phyloP scores from a whole-genome alignment of 2,113 vertebrate species.

The Catagonus wagneri region DNA sequence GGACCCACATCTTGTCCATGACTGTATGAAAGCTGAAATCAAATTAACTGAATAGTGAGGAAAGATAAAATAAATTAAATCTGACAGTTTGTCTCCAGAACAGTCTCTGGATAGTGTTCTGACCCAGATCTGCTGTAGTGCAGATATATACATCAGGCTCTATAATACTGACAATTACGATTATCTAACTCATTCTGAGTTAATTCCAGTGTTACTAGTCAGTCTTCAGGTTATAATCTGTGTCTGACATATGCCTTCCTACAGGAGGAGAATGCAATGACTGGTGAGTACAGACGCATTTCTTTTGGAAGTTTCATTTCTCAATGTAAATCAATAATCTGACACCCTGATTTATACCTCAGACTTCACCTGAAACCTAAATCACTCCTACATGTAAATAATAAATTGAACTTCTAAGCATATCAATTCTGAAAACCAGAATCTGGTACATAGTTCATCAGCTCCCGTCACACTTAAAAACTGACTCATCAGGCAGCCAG shows the following conservation, averaged over 20 bases:
- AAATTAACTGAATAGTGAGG: slow-evolving; percentile 44
- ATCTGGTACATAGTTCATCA: slow-evolving; percentile 4
- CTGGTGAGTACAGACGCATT: background rate
- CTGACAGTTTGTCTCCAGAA: slow-evolving; percentile 41
- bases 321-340: background rate
- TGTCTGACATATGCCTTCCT: background rate
- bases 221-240: slow-evolving; percentile 61
- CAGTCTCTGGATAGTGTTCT: slow-evolving; percentile 37
- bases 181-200: background rate
- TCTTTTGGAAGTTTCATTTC: slow-evolving; percentile 47
- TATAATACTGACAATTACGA: slow-evolving; percentile 49
- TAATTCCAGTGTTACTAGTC: slow-evolving; percentile 38
- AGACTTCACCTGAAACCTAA: slow-evolving; percentile 26
- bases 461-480: slow-evolving; percentile 9
- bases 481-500: slow-evolving; percentile 15
- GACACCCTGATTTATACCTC: background rate
- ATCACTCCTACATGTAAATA: slow-evolving; percentile 38
- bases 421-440: slow-evolving; percentile 55
- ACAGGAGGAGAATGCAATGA: slow-evolving; percentile 31
- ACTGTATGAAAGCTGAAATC: slow-evolving; percentile 46
- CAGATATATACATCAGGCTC: slow-evolving; percentile 52
- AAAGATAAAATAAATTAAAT: slow-evolving; percentile 60
- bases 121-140: slow-evolving; percentile 45
- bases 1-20: background rate
- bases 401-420: slow-evolving; percentile 52